Conservation (phyloP, 2,113 vertebrate genomes). For the Talpa occidentalis region DNA sequence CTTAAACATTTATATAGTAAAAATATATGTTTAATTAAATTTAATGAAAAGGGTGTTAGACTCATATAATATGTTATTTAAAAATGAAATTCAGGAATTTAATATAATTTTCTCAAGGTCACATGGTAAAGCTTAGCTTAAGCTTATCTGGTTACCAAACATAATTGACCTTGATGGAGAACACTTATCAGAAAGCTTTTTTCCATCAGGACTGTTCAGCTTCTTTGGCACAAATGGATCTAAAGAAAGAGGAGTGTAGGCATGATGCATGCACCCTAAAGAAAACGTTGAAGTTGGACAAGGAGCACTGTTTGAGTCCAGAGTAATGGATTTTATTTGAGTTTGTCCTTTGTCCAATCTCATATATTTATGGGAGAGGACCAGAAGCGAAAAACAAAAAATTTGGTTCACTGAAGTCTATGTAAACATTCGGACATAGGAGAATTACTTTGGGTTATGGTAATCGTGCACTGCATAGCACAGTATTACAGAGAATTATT, state of each 20-base stretch:
- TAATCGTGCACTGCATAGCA: background rate
- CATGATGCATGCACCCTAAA: background rate
- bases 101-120: constrained; percentile 5
- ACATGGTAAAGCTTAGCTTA: background rate
- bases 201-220: background rate
- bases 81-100: background rate
- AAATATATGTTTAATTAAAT: background rate
- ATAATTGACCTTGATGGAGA: background rate
- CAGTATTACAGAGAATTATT: background rate
- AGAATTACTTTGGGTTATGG: background rate
- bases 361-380: background rate
- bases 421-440: background rate
- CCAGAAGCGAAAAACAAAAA: background rate
- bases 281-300: background rate
- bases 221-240: background rate
- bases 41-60: background rate
- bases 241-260: background rate
- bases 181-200: background rate
- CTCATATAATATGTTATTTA: background rate
- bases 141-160: background rate
- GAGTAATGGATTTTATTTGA: background rate
- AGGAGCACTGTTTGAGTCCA: background rate
- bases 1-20: background rate
- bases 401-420: background rate
- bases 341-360: background rate